Percentiles rank a stretch among this genome's conserved stretches.
These are phyloP conservation scores for Penaeus vannamei DNA, from an alignment of 1,140 invertebrate genomes.

Conservation along the genomic window DNA sequence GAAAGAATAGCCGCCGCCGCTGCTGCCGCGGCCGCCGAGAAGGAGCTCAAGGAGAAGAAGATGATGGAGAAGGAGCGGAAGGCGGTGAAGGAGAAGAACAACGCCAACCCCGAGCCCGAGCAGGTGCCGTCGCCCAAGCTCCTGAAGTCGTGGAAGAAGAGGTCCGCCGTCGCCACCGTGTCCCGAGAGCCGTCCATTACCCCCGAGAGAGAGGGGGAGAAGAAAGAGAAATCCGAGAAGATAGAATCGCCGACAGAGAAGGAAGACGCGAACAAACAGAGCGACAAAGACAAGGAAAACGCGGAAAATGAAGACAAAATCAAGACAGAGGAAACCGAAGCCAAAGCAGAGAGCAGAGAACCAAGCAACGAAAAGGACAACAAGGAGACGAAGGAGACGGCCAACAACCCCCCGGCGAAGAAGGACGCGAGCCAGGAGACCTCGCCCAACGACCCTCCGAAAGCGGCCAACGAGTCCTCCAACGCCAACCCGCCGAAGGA, in stretches of 20 bases:
- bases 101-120: not conserved
- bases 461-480: too few relatives aligned
- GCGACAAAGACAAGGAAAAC: not conserved
- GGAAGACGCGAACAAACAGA: not conserved
- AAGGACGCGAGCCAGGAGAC: not conserved
- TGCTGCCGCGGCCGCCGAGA: constrained; percentile 24
- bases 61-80: constrained; percentile 36
- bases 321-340: constrained; percentile 17
- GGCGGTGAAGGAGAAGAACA: constrained; percentile 13
- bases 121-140: constrained; percentile 26
- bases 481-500: too few relatives aligned
- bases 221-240: not conserved
- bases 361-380: not conserved
- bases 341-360: not conserved
- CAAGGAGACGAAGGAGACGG: not conserved
- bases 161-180: not conserved
- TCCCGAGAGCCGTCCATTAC: constrained; percentile 39
- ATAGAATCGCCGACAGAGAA: constrained; percentile 29
- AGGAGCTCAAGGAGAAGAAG: constrained; percentile 39
- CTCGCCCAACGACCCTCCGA: too few relatives aligned
- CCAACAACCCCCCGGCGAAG: not conserved
- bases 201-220: constrained; percentile 10
- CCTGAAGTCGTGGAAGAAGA: not conserved
- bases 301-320: not conserved
- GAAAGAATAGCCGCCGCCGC: constrained; percentile 13